These are phyloP conservation scores for Drosophila birchii DNA, from an alignment of 2,888 invertebrate species.

Conservation along the genomic window DNA sequence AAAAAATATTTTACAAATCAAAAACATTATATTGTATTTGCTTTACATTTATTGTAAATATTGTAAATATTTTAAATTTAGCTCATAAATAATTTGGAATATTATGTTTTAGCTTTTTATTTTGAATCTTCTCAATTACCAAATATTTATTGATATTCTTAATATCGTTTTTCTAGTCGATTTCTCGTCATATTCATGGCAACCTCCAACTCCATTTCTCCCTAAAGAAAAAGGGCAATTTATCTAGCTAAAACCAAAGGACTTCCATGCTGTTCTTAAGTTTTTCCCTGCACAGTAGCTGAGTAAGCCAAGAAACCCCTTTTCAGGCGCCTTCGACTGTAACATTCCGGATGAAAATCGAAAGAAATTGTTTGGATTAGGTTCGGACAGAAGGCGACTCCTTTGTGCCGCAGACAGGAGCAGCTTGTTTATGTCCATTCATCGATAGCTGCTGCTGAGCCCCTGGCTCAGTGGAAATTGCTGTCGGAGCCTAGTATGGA, in stretches of 20 bases:
- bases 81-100: too few relatives aligned
- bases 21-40: too few relatives aligned
- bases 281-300: neutral
- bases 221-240: constrained; percentile 2
- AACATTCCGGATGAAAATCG: constrained; percentile 47
- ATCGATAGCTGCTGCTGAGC: constrained; percentile 36
- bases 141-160: neutral
- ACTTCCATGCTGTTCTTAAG: neutral
- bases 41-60: neutral
- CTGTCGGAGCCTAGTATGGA: constrained; percentile 21
- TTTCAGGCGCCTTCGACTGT: constrained; percentile 49
- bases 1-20: neutral
- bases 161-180: too few relatives aligned
- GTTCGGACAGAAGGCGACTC: constrained; percentile 16
- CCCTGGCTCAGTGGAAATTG: constrained; percentile 19
- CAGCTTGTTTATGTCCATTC: constrained; percentile 33
- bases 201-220: neutral
- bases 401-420: constrained; percentile 10
- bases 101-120: neutral
- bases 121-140: neutral
- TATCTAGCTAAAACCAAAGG: constrained; percentile 15
- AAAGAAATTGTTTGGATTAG: constrained; percentile 55
- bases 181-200: neutral
- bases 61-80: neutral
- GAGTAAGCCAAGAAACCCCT: constrained; percentile 26